Percentiles rank a stretch among this genome's conserved stretches.
Evolutionary conservation across 2,113 vertebrate species (phyloP).

Genomic region (Anthoscopus minutus): DNA sequence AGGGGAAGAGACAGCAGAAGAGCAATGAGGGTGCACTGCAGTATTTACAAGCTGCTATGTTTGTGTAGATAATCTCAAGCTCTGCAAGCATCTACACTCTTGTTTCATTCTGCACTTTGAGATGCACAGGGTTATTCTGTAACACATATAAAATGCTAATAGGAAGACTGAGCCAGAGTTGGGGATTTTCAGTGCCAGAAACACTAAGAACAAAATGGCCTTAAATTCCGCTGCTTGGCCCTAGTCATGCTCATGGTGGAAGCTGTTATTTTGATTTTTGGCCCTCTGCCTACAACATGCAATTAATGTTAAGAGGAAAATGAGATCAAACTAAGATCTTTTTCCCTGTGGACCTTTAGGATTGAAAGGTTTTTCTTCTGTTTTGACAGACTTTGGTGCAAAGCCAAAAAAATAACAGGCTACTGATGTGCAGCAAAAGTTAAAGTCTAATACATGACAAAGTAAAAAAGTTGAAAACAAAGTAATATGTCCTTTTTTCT

Average conservation of each 20-base stretch:
- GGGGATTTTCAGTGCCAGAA: background rate
- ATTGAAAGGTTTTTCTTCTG: background rate
- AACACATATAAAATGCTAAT: background rate
- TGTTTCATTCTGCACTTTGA: background rate
- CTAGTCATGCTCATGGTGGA: background rate
- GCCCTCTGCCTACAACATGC: background rate
- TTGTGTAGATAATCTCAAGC: background rate
- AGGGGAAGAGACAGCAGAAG: background rate
- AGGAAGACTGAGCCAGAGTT: background rate
- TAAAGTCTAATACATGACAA: background rate
- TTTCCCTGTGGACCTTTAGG: background rate
- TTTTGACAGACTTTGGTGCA: background rate
- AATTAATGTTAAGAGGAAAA: slow-evolving; percentile 2
- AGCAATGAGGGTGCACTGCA: background rate
- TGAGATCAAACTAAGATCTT: background rate
- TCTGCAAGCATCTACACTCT: background rate
- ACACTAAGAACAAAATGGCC: background rate
- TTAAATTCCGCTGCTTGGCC: background rate
- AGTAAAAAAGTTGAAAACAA: background rate
- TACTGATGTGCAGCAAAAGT: background rate
- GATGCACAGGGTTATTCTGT: background rate
- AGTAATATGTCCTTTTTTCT: background rate
- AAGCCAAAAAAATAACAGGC: background rate
- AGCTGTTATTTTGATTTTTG: slow-evolving; percentile 1
- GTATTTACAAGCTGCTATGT: background rate